A percentile compares a stretch with the other conserved stretches of the same genome.
These are phyloP conservation scores for Liopterus haemorrhoidalis DNA, from an alignment of 2,888 invertebrate species.

Conservation along the genomic window DNA sequence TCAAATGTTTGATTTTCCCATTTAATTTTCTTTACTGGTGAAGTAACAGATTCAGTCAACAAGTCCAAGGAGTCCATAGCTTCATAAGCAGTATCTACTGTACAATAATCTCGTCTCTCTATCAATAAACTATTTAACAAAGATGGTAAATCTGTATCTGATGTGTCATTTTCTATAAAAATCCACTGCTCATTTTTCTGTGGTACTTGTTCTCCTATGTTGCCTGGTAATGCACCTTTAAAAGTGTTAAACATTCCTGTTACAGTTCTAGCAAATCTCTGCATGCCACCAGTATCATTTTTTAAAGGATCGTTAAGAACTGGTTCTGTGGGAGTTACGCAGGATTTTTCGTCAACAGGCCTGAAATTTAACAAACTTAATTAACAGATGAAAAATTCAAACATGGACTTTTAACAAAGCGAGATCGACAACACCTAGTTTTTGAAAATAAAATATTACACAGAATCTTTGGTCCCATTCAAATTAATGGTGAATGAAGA, in stretches of 20 bases:
- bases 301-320: conserved; percentile 28
- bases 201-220: conserved; percentile 44
- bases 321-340: conserved; percentile 29
- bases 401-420: conserved; percentile 33
- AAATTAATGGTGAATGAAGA: no score
- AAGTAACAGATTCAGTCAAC: conserved; percentile 37
- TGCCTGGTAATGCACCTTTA: conserved; percentile 61
- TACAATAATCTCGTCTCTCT: conserved; percentile 53
- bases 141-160: conserved; percentile 42
- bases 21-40: conserved; percentile 30
- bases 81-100: conserved; percentile 56
- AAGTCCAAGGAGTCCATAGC: conserved; percentile 55
- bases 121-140: conserved; percentile 51
- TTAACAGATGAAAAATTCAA: conserved; percentile 32
- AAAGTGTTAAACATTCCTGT: conserved; percentile 69
- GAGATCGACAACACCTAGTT: no score
- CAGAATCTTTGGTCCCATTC: no score
- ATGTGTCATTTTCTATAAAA: conserved; percentile 44
- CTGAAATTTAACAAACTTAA: conserved; percentile 27
- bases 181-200: conserved; percentile 45
- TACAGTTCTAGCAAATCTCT: conserved; percentile 60
- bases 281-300: conserved; percentile 43
- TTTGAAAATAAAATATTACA: no score
- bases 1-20: conserved; percentile 28
- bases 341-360: conserved; percentile 30